Conservation (phyloP, 1,140 invertebrate species). For the Coptotermes formosanus region DNA sequence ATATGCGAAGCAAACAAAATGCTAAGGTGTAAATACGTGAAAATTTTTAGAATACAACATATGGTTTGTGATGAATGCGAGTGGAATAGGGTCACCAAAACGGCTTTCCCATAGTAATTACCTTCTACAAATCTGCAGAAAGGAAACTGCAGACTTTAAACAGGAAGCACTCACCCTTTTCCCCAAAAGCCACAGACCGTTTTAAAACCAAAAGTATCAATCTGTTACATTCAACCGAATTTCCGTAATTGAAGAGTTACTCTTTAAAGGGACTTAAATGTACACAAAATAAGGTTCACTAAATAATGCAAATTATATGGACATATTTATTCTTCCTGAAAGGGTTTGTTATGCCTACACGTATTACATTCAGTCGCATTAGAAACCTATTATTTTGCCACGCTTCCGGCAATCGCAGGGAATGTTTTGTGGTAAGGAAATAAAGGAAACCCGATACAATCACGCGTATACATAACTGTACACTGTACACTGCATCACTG, state of each 20-base stretch:
- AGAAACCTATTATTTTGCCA: background rate
- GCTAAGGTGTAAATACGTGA: background rate
- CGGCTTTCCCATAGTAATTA: background rate
- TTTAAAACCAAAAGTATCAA: background rate
- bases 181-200: background rate
- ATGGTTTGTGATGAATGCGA: background rate
- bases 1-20: background rate
- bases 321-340: background rate
- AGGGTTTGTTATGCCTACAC: background rate
- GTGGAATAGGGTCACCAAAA: background rate
- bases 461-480: background rate
- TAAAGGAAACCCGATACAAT: background rate
- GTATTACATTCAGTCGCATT: background rate
- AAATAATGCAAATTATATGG: conserved; percentile 8
- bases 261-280: background rate
- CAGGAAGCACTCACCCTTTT: background rate
- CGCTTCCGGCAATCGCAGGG: background rate
- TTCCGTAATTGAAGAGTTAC: background rate
- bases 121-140: background rate
- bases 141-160: background rate
- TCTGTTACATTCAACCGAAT: background rate
- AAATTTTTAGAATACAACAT: background rate
- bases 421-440: background rate
- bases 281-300: background rate
- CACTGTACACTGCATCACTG: background rate